Percentiles rank a stretch among this genome's conserved stretches.
Conservation (phyloP, 2,888 invertebrate genomes). For the Terebella lapidaria region DNA sequence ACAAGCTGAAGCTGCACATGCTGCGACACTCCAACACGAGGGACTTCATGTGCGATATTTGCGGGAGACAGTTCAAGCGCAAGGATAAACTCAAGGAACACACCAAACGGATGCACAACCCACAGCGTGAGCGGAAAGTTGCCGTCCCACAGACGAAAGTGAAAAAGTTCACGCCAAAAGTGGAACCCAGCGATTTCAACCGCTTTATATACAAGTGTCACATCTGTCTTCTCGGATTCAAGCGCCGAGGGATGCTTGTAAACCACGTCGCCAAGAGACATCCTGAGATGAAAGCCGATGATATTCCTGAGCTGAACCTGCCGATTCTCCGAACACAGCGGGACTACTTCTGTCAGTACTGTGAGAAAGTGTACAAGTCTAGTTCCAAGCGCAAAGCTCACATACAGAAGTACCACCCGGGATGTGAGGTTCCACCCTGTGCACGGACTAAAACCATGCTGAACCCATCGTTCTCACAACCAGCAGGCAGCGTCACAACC, state of each 20-base stretch:
- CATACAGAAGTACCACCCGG: constrained; percentile 78
- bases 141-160: not conserved
- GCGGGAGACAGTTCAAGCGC: constrained; percentile 73
- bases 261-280: constrained; percentile 74
- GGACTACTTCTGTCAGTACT: constrained; percentile 79
- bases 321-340: constrained; percentile 73
- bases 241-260: constrained; percentile 72
- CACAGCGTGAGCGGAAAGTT: constrained; percentile 11
- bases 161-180: constrained; percentile 56
- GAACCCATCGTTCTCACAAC: constrained; percentile 65
- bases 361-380: constrained; percentile 70
- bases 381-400: constrained; percentile 79
- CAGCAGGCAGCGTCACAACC: constrained; percentile 69
- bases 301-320: constrained; percentile 68
- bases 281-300: constrained; percentile 62
- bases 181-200: constrained; percentile 63
- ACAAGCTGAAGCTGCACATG: constrained; percentile 69
- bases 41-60: constrained; percentile 71
- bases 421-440: constrained; percentile 62
- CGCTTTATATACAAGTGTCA: constrained; percentile 74
- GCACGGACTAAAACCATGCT: constrained; percentile 56
- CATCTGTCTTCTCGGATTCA: constrained; percentile 70
- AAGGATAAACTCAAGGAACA: constrained; percentile 66
- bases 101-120: constrained; percentile 57
- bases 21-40: constrained; percentile 64